phyloP scores from a whole-genome alignment of 2,113 vertebrate genomes.

The Dascyllus trimaculatus region DNA sequence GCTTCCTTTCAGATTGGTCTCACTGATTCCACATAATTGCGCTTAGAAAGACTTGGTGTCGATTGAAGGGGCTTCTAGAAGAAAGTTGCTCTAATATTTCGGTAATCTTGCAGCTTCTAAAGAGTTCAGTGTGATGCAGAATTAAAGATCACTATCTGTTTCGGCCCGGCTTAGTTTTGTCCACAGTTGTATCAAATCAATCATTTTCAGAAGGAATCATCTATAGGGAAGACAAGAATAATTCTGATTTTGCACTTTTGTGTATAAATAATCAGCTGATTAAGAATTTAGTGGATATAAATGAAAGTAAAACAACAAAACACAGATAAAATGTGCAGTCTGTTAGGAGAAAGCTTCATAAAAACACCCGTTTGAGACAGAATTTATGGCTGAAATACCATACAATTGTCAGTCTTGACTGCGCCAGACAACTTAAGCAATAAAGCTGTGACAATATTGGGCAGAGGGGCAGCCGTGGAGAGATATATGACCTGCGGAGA shows the following conservation, averaged over 20 bases:
- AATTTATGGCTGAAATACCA: constrained; percentile 40
- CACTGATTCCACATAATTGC: too few species aligned
- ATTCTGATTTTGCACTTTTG: too few species aligned
- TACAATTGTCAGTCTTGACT: constrained; percentile 33
- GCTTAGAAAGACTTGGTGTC: too few species aligned
- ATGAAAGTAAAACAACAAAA: background rate
- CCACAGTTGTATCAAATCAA: too few species aligned
- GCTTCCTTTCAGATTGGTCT: too few species aligned
- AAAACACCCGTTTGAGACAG: constrained; percentile 1
- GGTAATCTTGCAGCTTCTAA: too few species aligned
- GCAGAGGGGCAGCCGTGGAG: constrained; percentile 17
- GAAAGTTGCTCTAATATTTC: too few species aligned
- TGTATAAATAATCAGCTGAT: background rate
- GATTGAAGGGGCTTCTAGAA: too few species aligned
- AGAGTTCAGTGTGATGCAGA: constrained; percentile 2
- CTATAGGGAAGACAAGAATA: too few species aligned
- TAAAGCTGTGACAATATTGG: constrained; percentile 49
- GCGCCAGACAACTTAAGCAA: constrained; percentile 24
- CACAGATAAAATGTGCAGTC: background rate
- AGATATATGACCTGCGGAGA: constrained; percentile 48
- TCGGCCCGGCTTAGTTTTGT: too few species aligned
- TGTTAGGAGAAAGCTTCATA: constrained; percentile 33
- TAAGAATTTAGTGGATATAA: background rate
- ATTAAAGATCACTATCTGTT: background rate
- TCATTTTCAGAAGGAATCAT: background rate